Conservation (phyloP, 2,888 invertebrate genomes). For the Vanessa cardui region DNA sequence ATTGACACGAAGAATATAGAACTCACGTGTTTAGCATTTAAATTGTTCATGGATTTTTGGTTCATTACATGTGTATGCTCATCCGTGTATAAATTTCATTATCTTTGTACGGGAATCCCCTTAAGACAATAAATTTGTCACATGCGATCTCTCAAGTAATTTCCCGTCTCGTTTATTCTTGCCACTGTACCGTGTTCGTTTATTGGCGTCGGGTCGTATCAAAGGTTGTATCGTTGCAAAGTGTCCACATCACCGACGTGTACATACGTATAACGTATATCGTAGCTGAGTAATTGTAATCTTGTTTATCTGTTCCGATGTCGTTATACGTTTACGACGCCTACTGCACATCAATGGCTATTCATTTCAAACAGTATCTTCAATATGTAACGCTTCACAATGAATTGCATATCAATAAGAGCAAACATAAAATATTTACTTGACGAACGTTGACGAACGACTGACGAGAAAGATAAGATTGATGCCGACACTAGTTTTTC, state of each 20-base stretch:
- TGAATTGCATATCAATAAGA: conserved; percentile 9
- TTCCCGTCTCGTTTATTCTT: conserved; percentile 19
- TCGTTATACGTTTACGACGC: conserved; percentile 12
- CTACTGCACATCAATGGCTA: conserved; percentile 12
- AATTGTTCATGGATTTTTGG: too few species aligned
- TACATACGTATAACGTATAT: neutral
- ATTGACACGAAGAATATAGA: too few species aligned
- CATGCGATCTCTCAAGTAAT: conserved; percentile 18
- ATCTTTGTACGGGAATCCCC: neutral
- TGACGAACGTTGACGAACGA: neutral
- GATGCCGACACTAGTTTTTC: too few species aligned
- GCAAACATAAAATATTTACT: conserved; percentile 7
- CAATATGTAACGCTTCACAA: neutral
- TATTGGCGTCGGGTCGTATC: conserved; percentile 16
- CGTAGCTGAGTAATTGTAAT: conserved; percentile 20
- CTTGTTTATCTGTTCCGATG: conserved; percentile 26
- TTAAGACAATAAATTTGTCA: conserved; percentile 11
- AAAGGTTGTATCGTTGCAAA: conserved; percentile 19
- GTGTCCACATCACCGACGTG: conserved; percentile 11
- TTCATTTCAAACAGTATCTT: too few species aligned
- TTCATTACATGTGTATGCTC: neutral
- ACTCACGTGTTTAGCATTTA: too few species aligned
- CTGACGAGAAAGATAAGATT: too few species aligned
- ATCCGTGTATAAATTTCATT: conserved; percentile 10
- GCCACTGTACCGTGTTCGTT: conserved; percentile 22